Evolutionary conservation across 1,140 invertebrate genomes (phyloP).

Genomic region (Oryzaephilus surinamensis): DNA sequence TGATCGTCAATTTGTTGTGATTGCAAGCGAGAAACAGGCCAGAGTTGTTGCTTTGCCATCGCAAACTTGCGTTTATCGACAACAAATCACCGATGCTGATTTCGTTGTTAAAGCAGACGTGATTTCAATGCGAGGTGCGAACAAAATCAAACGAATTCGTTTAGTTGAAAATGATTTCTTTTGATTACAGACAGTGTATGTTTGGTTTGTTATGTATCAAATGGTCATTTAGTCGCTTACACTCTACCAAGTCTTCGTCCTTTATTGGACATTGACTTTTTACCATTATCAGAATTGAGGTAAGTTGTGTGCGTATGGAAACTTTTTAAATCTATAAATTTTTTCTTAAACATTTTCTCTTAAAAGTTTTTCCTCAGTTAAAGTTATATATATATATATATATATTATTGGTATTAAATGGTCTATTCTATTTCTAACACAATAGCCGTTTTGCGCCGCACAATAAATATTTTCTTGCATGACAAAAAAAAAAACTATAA

Average conservation of each 20-base stretch:
- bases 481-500: no score
- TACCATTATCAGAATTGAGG: slow-evolving; percentile 89
- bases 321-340: no score
- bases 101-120: slow-evolving; percentile 93
- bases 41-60: slow-evolving; percentile 88
- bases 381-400: no score
- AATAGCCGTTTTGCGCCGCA: slow-evolving; percentile 27
- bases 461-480: no score
- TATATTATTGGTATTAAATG: no score
- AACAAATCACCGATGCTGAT: slow-evolving; percentile 75
- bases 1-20: slow-evolving; percentile 86
- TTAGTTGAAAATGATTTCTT: slow-evolving; percentile 11
- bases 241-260: slow-evolving; percentile 87
- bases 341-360: not conserved
- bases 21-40: slow-evolving; percentile 91
- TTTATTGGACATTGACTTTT: slow-evolving; percentile 85
- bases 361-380: not conserved
- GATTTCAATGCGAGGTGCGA: slow-evolving; percentile 88
- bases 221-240: slow-evolving; percentile 83
- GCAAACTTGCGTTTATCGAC: slow-evolving; percentile 81
- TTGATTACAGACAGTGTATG: slow-evolving; percentile 78
- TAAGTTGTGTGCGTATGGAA: slow-evolving; percentile 38
- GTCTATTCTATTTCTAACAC: slow-evolving; percentile 11
- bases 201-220: slow-evolving; percentile 86
- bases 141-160: no score